Evolutionary conservation across 2,888 invertebrate genomes (phyloP), one percentile per base, ranked within the genome.

Genomic region (Lacanobia wlatinum): DNA sequence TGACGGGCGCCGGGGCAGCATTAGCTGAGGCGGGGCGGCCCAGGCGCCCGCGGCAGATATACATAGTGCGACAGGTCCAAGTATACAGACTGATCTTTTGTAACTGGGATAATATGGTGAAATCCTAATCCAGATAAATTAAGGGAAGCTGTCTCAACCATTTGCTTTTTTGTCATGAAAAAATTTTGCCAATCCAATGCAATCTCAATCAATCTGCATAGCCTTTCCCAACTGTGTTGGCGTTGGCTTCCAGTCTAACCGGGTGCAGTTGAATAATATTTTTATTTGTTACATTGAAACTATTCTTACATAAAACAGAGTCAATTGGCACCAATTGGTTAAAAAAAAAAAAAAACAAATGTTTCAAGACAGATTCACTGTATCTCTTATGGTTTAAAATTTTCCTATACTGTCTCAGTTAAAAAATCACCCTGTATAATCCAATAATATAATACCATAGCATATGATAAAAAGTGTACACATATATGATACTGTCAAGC

Each of bases 401-500:
- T 59, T 16, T 21, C 40, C 21, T 21, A 59, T 40, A 59, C 21
- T 16, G 21, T 21, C 14, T 21, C 59, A 43, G n/a, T 14, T 59
- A 16, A 59, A 58, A 59, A 59, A 40, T 40, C 59, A 59, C 21
- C 59, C 59, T 16, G 21, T 40, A 59, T 95, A 95, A 92, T 94
- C 90, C 92, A 91, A 93, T 94, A 94, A 95, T 94, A 95, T 94
- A 95, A 96, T 96, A 96, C 92, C 92, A 95, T 96, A 95, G 94
- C 91, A 95, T 94, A 95, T 78, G 91, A 94, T 94, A 95, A 80
- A 92, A 90, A 90, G 89, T 87, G 92, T 95, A 95, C 94, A 96
- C 93, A 96, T 95, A 96, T 95, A 95, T 89, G 93, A 95, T 95
- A 95, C 93, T 92, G 94, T 94, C 93, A 95, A 95, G 95, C 94